phyloP scores from a whole-genome alignment of 2,797 vertebrate genomes.

The Trachurus trachurus region DNA sequence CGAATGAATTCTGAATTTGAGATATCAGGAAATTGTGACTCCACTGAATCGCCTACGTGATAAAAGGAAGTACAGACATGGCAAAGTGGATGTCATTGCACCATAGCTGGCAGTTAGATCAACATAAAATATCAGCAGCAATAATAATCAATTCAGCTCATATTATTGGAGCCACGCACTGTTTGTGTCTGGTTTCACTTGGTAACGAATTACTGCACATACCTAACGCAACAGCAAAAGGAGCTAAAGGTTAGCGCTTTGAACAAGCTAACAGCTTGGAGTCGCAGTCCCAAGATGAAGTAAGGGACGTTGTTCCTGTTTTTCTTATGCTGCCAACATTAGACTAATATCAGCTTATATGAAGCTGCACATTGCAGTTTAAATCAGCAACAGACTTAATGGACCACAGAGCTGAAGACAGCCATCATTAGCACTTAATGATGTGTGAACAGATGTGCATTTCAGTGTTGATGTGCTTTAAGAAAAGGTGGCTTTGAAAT shows the following conservation, averaged over 20 bases:
- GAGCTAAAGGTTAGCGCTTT: neutral
- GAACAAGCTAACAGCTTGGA: neutral
- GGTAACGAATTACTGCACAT: neutral
- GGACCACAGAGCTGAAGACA: neutral
- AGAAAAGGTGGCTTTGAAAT: neutral
- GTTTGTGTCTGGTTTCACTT: conserved; percentile 8
- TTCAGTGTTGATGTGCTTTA: conserved; percentile 1
- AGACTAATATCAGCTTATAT: neutral
- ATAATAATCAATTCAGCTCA: neutral
- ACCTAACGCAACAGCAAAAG: neutral
- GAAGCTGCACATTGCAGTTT: neutral
- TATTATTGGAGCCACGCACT: neutral
- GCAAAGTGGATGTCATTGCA: neutral
- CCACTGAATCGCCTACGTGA: neutral
- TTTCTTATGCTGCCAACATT: neutral
- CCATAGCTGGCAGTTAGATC: neutral
- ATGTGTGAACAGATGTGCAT: neutral
- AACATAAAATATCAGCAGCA: neutral
- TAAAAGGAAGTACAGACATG: conserved; percentile 1
- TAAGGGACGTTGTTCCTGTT: neutral
- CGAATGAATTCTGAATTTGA: neutral
- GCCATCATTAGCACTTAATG: neutral
- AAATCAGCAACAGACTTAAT: neutral
- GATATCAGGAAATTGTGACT: neutral
- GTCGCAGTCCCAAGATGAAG: no score